Conservation (phyloP, 2,888 invertebrate species). For the Aporophyla lueneburgensis region DNA sequence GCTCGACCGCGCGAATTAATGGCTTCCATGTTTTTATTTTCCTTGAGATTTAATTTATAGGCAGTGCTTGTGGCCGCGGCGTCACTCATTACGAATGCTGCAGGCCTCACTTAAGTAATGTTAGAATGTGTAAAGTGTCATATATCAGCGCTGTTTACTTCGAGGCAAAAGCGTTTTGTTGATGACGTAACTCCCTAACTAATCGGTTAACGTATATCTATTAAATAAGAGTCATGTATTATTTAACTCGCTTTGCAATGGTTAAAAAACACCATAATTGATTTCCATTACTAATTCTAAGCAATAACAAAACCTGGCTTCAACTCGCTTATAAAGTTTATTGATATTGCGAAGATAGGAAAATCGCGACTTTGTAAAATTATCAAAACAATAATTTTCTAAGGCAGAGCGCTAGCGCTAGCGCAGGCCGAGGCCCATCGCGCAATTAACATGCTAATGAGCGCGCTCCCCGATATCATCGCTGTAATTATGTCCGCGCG, state of each 20-base stretch:
- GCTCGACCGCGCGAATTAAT: slow-evolving; percentile 90
- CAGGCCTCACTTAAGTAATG: slow-evolving; percentile 84
- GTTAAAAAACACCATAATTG: slow-evolving; percentile 21
- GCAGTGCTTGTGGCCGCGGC: slow-evolving; percentile 84
- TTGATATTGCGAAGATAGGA: slow-evolving; percentile 45
- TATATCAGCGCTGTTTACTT: slow-evolving; percentile 87
- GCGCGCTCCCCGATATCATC: slow-evolving; percentile 87
- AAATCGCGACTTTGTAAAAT: slow-evolving; percentile 61
- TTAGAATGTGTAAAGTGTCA: slow-evolving; percentile 88
- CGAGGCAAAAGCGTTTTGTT: slow-evolving; percentile 76
- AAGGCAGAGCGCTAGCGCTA: slow-evolving; percentile 62
- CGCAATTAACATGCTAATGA: slow-evolving; percentile 90
- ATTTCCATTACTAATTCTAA: slow-evolving; percentile 37
- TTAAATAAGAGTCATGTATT: slow-evolving; percentile 47
- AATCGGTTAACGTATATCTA: slow-evolving; percentile 50
- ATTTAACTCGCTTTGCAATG: slow-evolving; percentile 28
- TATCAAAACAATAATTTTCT: slow-evolving; percentile 75
- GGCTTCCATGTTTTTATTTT: slow-evolving; percentile 91
- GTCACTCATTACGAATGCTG: slow-evolving; percentile 89
- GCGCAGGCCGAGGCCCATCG: slow-evolving; percentile 77
- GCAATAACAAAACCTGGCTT: slow-evolving; percentile 17
- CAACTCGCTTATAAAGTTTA: slow-evolving; percentile 34
- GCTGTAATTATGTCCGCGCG: slow-evolving; percentile 86
- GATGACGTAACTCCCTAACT: slow-evolving; percentile 77
- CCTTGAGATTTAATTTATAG: slow-evolving; percentile 91